Evolutionary conservation across 2,797 vertebrate species (phyloP).

Genomic region (Sebastolobus altivelis): DNA sequence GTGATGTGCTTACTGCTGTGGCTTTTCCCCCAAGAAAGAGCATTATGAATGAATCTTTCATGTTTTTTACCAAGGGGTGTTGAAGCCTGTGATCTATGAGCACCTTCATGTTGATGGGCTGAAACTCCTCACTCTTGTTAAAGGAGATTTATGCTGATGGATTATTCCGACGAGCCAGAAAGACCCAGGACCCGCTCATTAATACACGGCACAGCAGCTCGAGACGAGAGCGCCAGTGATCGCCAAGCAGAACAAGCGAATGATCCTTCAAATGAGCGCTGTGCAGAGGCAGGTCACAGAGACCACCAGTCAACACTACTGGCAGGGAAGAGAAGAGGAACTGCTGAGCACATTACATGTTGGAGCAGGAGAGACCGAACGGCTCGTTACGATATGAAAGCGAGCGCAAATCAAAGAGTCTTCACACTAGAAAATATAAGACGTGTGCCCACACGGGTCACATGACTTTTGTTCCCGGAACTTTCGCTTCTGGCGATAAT

Average conservation of each 20-base stretch:
- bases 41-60: conserved; percentile 61
- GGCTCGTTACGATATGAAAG: conserved; percentile 82
- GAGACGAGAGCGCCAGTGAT: conserved; percentile 47
- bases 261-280: conserved; percentile 68
- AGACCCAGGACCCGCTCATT: conserved; percentile 68
- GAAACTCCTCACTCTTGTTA: conserved; percentile 76
- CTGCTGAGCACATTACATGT: conserved; percentile 60
- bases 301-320: conserved; percentile 58
- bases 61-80: conserved; percentile 48
- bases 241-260: conserved; percentile 61
- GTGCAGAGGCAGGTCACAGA: conserved; percentile 60
- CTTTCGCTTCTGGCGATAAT: conserved; percentile 84
- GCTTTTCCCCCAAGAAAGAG: conserved; percentile 35
- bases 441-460: conserved; percentile 80
- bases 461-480: conserved; percentile 80
- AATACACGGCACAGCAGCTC: conserved; percentile 55
- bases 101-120: conserved; percentile 66
- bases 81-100: conserved; percentile 70
- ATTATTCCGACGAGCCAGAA: conserved; percentile 56
- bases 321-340: conserved; percentile 52
- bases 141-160: conserved; percentile 74
- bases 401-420: conserved; percentile 80
- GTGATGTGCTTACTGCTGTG: conserved; percentile 15
- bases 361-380: conserved; percentile 65
- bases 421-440: conserved; percentile 66